These are phyloP conservation scores for Augochlora pura DNA, from an alignment of 1,140 invertebrate species.

Conservation along the genomic window DNA sequence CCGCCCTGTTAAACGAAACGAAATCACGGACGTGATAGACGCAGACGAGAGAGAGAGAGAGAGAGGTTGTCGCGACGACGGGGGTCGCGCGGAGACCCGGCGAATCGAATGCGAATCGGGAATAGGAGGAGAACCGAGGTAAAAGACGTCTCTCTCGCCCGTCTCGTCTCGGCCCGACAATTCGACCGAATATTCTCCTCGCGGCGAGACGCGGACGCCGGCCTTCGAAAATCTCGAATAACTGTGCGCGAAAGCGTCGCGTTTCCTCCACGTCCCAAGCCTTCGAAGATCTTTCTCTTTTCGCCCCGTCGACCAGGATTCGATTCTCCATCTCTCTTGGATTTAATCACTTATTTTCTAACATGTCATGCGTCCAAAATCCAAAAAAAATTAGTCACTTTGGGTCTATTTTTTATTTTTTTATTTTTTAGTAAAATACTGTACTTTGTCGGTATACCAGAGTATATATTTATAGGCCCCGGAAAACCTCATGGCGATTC, in stretches of 20 bases:
- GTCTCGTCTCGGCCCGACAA: background rate
- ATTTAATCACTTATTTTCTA: too few species aligned
- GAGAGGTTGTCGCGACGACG: constrained; percentile 34
- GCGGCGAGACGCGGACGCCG: background rate
- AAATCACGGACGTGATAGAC: constrained; percentile 60
- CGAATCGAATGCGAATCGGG: constrained; percentile 41
- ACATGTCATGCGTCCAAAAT: too few species aligned
- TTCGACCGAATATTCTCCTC: constrained; percentile 24
- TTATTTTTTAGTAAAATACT: too few species aligned
- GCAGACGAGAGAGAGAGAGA: constrained; percentile 38
- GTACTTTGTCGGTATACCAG: too few species aligned
- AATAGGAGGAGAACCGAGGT: constrained; percentile 19
- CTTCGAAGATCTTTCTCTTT: too few species aligned
- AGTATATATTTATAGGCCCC: too few species aligned
- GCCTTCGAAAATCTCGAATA: background rate
- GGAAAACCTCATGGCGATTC: too few species aligned
- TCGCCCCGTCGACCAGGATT: background rate
- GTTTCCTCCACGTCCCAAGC: background rate
- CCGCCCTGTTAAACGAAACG: constrained; percentile 61
- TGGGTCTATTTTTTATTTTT: too few species aligned
- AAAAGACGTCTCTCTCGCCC: constrained; percentile 21
- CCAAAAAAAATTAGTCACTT: too few species aligned
- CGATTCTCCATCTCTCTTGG: too few species aligned
- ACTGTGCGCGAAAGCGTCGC: background rate
- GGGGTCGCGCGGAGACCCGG: constrained; percentile 24